These are phyloP conservation scores for Saguinus imperator DNA, from an alignment of 2,113 vertebrate species.

Conservation along the genomic window DNA sequence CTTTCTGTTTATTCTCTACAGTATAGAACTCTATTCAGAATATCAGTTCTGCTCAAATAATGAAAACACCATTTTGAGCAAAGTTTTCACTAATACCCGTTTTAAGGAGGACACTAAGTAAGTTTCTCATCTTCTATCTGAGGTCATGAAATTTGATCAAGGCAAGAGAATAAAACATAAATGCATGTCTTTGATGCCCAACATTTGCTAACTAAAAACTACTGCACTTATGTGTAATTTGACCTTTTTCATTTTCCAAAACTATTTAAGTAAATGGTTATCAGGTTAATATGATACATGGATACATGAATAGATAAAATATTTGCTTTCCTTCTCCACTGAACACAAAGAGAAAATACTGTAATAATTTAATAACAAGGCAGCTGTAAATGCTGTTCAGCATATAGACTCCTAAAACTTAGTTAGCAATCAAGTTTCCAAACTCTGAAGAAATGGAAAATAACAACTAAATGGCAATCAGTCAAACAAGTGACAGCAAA, in stretches of 20 bases:
- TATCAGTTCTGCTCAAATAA: not conserved
- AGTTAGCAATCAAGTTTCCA: constrained; percentile 16
- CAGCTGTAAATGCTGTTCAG: not conserved
- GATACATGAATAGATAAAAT: not conserved
- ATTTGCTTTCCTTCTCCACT: not conserved
- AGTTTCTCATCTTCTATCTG: not conserved
- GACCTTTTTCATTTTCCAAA: not conserved
- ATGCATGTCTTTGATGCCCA: too few relatives aligned
- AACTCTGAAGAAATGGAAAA: not conserved
- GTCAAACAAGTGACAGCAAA: not conserved
- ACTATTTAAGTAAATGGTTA: not conserved
- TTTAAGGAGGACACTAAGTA: not conserved
- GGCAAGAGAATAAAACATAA: not conserved
- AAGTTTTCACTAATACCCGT: not conserved
- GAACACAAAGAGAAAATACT: not conserved
- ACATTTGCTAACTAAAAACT: not conserved
- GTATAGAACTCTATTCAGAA: not conserved
- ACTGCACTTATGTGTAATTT: not conserved
- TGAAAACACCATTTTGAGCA: not conserved
- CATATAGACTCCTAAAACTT: not conserved
- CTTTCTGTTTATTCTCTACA: not conserved
- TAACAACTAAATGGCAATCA: not conserved
- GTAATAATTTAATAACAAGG: not conserved
- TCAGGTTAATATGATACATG: not conserved
- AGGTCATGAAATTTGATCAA: not conserved